Evolutionary conservation across 2,113 vertebrate genomes (phyloP).

Genomic region (Nyctereutes procyonoides): DNA sequence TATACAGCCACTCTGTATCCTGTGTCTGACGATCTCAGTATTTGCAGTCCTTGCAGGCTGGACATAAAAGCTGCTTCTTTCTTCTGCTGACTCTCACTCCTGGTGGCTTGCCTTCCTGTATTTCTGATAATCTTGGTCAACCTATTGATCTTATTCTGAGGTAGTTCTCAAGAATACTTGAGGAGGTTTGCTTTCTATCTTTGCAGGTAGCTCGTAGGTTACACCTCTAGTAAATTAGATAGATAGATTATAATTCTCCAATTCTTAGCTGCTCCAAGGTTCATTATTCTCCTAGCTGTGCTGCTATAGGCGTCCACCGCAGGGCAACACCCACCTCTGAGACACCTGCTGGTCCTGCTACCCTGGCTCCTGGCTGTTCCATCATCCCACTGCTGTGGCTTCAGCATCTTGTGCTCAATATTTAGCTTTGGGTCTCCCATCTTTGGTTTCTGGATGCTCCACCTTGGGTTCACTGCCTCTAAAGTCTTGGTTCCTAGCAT

Average conservation of each 20-base stretch:
- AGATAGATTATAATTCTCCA: not conserved
- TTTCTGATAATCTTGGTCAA: not conserved
- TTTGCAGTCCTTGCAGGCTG: not conserved
- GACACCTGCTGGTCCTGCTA: not conserved
- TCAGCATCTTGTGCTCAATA: not conserved
- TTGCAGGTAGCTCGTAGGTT: not conserved
- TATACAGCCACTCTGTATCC: not conserved
- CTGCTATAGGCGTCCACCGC: not conserved
- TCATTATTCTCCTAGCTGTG: not conserved
- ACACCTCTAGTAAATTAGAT: not conserved
- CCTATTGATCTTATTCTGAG: not conserved
- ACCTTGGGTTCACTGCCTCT: not conserved
- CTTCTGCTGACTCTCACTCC: not conserved
- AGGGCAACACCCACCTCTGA: not conserved
- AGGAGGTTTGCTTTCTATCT: not conserved
- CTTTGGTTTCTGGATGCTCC: not conserved
- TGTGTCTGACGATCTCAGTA: not conserved
- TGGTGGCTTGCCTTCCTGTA: not conserved
- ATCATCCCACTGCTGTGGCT: not conserved
- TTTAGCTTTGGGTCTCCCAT: not conserved
- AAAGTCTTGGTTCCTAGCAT: not conserved
- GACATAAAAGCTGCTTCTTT: not conserved
- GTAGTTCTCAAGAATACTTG: not conserved
- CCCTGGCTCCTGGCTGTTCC: not conserved
- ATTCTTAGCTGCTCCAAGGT: not conserved